Percentiles rank a stretch among this genome's conserved stretches.
phyloP scores from a whole-genome alignment of 2,888 invertebrate species.

The Drosophila algonquin region DNA sequence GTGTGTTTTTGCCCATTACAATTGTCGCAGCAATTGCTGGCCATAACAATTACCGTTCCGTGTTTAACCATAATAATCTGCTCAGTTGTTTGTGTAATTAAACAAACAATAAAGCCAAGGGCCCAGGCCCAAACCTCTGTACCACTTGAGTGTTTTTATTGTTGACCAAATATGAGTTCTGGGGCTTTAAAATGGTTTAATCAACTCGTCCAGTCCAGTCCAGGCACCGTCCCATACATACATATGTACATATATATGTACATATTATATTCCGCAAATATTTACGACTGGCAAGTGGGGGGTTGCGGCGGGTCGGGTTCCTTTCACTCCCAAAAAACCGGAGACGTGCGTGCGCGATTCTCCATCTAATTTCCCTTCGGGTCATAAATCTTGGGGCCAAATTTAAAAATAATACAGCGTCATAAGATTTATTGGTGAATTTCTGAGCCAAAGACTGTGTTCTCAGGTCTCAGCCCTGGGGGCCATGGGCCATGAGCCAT shows the following conservation, averaged over 20 bases:
- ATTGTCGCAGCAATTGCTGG: slow-evolving; percentile 65
- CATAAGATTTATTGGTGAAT: slow-evolving; percentile 57
- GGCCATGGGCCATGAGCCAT: too few relatives aligned
- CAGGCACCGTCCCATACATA: too few relatives aligned
- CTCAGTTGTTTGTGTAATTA: slow-evolving; percentile 72
- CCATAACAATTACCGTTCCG: slow-evolving; percentile 73
- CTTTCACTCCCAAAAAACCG: not conserved
- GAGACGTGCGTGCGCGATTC: slow-evolving; percentile 31
- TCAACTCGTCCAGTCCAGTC: slow-evolving; percentile 47
- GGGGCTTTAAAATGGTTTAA: slow-evolving; percentile 71
- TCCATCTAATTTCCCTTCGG: slow-evolving; percentile 31
- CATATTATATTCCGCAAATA: slow-evolving; percentile 41
- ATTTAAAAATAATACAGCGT: slow-evolving; percentile 56
- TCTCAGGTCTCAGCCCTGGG: not conserved
- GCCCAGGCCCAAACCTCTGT: slow-evolving; percentile 2
- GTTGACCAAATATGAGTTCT: slow-evolving; percentile 45
- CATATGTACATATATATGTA: not conserved
- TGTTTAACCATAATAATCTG: slow-evolving; percentile 78
- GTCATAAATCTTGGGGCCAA: slow-evolving; percentile 51
- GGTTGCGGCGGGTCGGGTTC: too few relatives aligned
- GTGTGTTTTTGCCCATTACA: slow-evolving; percentile 34
- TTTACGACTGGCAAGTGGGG: slow-evolving; percentile 47
- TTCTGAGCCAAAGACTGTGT: not conserved
- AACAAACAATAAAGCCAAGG: slow-evolving; percentile 66
- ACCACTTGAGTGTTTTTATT: slow-evolving; percentile 42